phyloP scores from a whole-genome alignment of 2,113 vertebrate genomes.

The Tetraodon nigroviridis region DNA sequence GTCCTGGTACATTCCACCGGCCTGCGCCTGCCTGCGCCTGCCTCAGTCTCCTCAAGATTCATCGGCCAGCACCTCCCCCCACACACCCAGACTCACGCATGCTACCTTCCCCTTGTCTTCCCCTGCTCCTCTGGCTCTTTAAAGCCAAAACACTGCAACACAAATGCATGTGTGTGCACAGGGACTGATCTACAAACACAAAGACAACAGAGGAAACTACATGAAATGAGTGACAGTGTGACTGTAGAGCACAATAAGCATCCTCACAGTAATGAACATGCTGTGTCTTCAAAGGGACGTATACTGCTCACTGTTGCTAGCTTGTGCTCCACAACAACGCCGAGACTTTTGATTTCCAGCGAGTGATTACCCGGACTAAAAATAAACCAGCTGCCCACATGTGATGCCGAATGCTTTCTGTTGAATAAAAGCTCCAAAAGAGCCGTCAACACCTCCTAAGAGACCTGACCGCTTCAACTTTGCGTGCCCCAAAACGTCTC shows the following conservation, averaged over 20 bases:
- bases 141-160: slow-evolving; percentile 6
- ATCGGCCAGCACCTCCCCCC: background rate
- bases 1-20: slow-evolving; percentile 23
- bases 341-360: no score
- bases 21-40: slow-evolving; percentile 35
- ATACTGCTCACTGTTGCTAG: no score
- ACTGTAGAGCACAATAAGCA: no score
- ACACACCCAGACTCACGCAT: background rate
- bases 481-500: slow-evolving; percentile 61
- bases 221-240: no score
- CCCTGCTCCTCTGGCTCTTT: background rate
- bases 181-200: background rate
- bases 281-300: no score
- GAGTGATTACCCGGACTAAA: slow-evolving; percentile 54
- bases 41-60: slow-evolving; percentile 37
- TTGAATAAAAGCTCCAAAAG: slow-evolving; percentile 58
- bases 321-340: no score
- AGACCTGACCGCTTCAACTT: slow-evolving; percentile 52
- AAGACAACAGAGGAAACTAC: no score
- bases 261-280: background rate
- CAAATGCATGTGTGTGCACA: background rate
- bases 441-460: slow-evolving; percentile 53
- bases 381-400: slow-evolving; percentile 42
- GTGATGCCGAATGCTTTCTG: slow-evolving; percentile 28
- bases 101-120: background rate